phyloP scores from a whole-genome alignment of 2,888 invertebrate species.

The Mythimna pallens region DNA sequence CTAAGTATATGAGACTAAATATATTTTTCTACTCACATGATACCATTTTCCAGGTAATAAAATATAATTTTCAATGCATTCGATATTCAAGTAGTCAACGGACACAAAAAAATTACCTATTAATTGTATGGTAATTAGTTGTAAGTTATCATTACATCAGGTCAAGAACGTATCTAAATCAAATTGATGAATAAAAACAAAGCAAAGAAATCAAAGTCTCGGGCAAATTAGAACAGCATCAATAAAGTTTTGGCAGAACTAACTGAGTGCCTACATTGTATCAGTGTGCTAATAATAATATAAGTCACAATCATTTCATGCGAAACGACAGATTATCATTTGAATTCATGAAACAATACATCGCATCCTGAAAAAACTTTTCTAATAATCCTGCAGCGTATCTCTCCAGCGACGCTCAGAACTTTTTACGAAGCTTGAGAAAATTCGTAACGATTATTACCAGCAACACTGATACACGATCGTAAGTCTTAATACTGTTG shows the following conservation, averaged over 20 bases:
- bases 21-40: neutral
- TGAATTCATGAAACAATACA: neutral
- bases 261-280: slow-evolving; percentile 36
- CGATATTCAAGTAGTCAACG: slow-evolving; percentile 1
- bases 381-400: neutral
- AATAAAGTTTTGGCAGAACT: slow-evolving; percentile 41
- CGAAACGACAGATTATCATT: slow-evolving; percentile 10
- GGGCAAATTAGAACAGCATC: slow-evolving; percentile 28
- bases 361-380: neutral
- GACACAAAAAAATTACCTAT: slow-evolving; percentile 26
- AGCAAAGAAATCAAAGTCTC: slow-evolving; percentile 19
- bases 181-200: slow-evolving; percentile 15
- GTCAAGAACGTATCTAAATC: slow-evolving; percentile 38
- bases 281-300: slow-evolving; percentile 38
- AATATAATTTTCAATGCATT: slow-evolving; percentile 18
- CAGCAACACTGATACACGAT: slow-evolving; percentile 20
- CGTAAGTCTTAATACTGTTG: slow-evolving; percentile 12
- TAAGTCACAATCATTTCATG: slow-evolving; percentile 16
- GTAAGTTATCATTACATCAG: slow-evolving; percentile 29
- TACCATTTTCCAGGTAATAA: slow-evolving; percentile 2
- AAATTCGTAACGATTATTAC: slow-evolving; percentile 5
- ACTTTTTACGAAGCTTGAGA: slow-evolving; percentile 31
- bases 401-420: slow-evolving; percentile 4
- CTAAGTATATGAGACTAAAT: neutral
- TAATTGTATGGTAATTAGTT: slow-evolving; percentile 36